Percentiles rank a stretch among this genome's conserved stretches.
Evolutionary conservation across 2,888 invertebrate genomes (phyloP).

Genomic region (Gastrophysa polygoni): DNA sequence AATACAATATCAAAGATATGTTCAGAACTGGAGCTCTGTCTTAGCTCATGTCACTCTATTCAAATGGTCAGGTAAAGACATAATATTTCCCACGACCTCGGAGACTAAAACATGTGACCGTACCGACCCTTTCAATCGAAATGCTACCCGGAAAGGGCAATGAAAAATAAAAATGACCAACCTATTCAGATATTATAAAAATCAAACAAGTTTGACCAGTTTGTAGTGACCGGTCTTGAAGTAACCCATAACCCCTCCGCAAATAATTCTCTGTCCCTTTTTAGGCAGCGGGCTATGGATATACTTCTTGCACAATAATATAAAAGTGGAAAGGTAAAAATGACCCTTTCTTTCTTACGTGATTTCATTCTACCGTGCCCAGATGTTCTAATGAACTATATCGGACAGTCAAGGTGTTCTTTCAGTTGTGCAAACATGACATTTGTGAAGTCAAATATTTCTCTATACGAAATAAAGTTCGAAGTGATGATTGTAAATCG

Average conservation of each 20-base stretch:
- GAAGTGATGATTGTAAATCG: neutral
- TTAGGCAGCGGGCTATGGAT: constrained; percentile 7
- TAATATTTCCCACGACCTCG: constrained; percentile 33
- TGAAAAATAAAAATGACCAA: constrained; percentile 50
- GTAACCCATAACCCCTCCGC: constrained; percentile 39
- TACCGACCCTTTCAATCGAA: constrained; percentile 38
- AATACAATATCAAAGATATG: neutral
- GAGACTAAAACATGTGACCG: constrained; percentile 30
- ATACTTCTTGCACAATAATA: constrained; percentile 25
- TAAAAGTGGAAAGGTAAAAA: constrained; percentile 38
- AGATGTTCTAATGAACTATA: constrained; percentile 35
- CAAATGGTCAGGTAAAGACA: neutral
- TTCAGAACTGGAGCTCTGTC: neutral
- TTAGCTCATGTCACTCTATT: constrained; percentile 7
- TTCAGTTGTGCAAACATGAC: constrained; percentile 25
- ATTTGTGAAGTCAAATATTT: neutral
- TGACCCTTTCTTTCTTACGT: constrained; percentile 40
- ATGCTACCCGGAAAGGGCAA: constrained; percentile 47
- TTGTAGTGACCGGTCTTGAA: constrained; percentile 40
- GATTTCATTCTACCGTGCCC: constrained; percentile 33
- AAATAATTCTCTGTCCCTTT: constrained; percentile 33
- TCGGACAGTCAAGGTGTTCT: constrained; percentile 27
- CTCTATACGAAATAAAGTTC: constrained; percentile 11
- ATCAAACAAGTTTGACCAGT: constrained; percentile 58
- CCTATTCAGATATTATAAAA: constrained; percentile 43